A percentile compares a stretch with the other conserved stretches of the same genome.
Conservation (phyloP, 2,113 vertebrate species). For the Phyllostomus discolor region DNA sequence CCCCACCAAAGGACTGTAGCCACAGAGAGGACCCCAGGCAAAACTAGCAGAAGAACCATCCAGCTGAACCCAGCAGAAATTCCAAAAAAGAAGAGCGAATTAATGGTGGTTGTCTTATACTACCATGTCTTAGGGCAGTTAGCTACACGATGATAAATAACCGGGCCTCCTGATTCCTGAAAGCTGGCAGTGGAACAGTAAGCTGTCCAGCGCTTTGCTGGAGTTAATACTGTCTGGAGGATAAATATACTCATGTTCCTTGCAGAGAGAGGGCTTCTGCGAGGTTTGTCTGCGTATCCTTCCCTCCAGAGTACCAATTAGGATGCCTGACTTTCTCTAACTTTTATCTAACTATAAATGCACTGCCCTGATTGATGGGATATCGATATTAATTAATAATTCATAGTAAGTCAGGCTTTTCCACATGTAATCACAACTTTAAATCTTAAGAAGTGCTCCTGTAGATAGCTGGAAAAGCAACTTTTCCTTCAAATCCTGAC, state of each 20-base stretch:
- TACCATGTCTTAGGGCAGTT: not conserved
- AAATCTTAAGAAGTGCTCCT: conserved; percentile 52
- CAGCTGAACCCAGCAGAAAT: not conserved
- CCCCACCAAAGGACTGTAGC: not conserved
- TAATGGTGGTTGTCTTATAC: not conserved
- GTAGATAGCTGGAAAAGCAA: not conserved
- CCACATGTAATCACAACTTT: conserved; percentile 75
- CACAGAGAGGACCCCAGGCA: not conserved
- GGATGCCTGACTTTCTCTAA: conserved; percentile 58
- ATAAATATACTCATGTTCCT: conserved; percentile 39
- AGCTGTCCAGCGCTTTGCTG: not conserved
- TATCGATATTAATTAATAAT: conserved; percentile 81
- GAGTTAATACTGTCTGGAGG: conserved; percentile 40
- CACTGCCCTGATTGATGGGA: conserved; percentile 65
- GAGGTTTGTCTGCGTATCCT: conserved; percentile 42
- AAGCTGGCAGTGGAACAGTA: not conserved
- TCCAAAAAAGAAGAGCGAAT: not conserved
- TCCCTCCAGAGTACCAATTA: conserved; percentile 67
- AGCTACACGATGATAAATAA: not conserved
- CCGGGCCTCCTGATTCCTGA: not conserved
- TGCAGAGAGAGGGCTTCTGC: conserved; percentile 48
- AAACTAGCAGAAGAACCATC: not conserved
- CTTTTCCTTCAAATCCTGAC: conserved; percentile 12
- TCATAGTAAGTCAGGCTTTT: conserved; percentile 74
- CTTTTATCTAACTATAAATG: conserved; percentile 73